Conservation (phyloP, 2,888 invertebrate genomes). For the Unio delphinus region DNA sequence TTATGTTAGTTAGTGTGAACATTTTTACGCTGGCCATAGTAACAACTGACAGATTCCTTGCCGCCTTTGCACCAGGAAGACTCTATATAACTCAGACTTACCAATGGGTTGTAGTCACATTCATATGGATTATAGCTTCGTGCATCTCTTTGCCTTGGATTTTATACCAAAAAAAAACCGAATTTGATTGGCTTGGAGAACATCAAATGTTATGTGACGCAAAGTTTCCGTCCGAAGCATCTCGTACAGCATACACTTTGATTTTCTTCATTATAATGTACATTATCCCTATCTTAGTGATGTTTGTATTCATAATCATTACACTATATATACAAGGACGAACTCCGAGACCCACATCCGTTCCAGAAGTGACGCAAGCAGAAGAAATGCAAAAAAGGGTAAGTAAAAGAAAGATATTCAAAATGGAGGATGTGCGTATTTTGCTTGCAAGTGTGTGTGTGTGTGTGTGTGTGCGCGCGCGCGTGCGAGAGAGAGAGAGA, state of each 20-base stretch:
- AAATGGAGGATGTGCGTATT: background rate
- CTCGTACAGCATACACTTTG: constrained; percentile 29
- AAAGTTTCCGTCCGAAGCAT: constrained; percentile 32
- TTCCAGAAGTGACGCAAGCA: constrained; percentile 3
- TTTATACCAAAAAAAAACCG: constrained; percentile 28
- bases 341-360: background rate
- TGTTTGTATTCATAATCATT: constrained; percentile 34
- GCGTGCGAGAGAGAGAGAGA: too few relatives aligned
- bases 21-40: constrained; percentile 35
- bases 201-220: constrained; percentile 37
- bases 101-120: constrained; percentile 21
- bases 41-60: constrained; percentile 37
- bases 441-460: too few relatives aligned
- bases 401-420: background rate
- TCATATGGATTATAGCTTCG: constrained; percentile 32
- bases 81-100: constrained; percentile 36
- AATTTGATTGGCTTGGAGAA: constrained; percentile 38
- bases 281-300: constrained; percentile 34
- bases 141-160: constrained; percentile 38
- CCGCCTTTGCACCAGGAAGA: constrained; percentile 22
- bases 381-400: constrained; percentile 33
- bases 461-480: too few relatives aligned
- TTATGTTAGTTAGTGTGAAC: constrained; percentile 34
- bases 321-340: constrained; percentile 21
- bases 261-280: constrained; percentile 31